Percentiles rank a stretch among this genome's conserved stretches.
Conservation (phyloP, 2,113 vertebrate species). For the Tretioscincus oriximinensis region DNA sequence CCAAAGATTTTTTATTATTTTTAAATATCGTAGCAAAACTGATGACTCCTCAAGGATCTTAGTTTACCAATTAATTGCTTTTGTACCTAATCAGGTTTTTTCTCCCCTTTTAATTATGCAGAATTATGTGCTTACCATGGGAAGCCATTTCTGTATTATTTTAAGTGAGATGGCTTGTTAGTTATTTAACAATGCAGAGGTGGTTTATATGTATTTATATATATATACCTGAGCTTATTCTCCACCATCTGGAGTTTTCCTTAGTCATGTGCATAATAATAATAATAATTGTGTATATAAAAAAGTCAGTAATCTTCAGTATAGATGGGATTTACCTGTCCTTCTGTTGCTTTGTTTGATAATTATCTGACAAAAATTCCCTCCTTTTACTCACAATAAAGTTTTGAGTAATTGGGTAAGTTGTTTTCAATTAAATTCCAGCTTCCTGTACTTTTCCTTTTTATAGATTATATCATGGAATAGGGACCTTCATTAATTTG, state of each 20-base stretch:
- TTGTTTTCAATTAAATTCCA: not conserved
- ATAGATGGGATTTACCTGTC: no score
- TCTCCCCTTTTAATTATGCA: slow-evolving; percentile 10
- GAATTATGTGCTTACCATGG: not conserved
- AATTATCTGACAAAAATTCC: not conserved
- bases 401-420: not conserved
- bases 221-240: slow-evolving; percentile 9
- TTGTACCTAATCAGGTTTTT: slow-evolving; percentile 20
- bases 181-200: not conserved
- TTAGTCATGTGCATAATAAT: not conserved
- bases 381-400: not conserved
- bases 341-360: slow-evolving; percentile 1
- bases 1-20: slow-evolving; percentile 16
- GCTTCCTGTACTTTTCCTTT: not conserved
- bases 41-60: slow-evolving; percentile 22
- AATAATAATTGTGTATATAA: no score
- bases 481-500: no score
- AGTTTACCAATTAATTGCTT: slow-evolving; percentile 29
- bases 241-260: not conserved
- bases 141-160: slow-evolving; percentile 4
- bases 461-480: no score
- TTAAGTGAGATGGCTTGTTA: slow-evolving; percentile 22
- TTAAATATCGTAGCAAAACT: not conserved
- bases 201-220: slow-evolving; percentile 6
- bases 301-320: no score